phyloP scores from a whole-genome alignment of 1,140 invertebrate genomes.

The Drosophila mauritiana region DNA sequence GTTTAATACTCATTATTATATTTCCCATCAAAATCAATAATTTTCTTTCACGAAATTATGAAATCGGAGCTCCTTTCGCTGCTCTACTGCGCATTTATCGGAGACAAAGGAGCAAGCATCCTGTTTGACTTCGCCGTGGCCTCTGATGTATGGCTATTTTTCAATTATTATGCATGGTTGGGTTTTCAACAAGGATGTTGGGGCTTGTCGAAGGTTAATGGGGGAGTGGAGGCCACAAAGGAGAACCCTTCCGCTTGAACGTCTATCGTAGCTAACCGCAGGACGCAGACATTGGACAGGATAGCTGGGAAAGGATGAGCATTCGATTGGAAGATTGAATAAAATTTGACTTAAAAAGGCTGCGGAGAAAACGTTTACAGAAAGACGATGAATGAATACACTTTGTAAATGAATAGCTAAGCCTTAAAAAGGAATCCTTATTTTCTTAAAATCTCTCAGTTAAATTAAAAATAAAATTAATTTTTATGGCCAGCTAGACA shows the following conservation, averaged over 20 bases:
- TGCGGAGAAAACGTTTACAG: constrained; percentile 27
- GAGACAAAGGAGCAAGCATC: constrained; percentile 53
- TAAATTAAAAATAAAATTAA: no score
- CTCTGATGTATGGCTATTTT: constrained; percentile 62
- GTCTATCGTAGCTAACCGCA: constrained; percentile 77
- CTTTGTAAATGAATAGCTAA: neutral
- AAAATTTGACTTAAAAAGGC: constrained; percentile 83
- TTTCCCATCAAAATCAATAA: constrained; percentile 49
- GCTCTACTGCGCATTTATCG: constrained; percentile 40
- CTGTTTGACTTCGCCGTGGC: constrained; percentile 19
- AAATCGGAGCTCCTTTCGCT: constrained; percentile 52
- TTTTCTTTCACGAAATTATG: constrained; percentile 61
- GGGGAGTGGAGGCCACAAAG: constrained; percentile 36
- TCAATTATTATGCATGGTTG: constrained; percentile 84
- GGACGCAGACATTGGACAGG: constrained; percentile 48
- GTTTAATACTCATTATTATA: constrained; percentile 12
- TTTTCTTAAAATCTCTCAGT: neutral
- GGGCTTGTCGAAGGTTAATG: neutral
- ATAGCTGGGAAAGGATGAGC: constrained; percentile 35
- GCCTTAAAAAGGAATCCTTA: neutral
- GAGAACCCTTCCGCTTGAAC: constrained; percentile 74
- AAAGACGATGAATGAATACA: neutral
- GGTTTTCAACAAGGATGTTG: constrained; percentile 46
- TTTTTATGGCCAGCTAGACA: no score
- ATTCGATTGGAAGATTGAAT: constrained; percentile 84